phyloP scores from a whole-genome alignment of 2,888 invertebrate genomes.

The Hypomecis atomaria region DNA sequence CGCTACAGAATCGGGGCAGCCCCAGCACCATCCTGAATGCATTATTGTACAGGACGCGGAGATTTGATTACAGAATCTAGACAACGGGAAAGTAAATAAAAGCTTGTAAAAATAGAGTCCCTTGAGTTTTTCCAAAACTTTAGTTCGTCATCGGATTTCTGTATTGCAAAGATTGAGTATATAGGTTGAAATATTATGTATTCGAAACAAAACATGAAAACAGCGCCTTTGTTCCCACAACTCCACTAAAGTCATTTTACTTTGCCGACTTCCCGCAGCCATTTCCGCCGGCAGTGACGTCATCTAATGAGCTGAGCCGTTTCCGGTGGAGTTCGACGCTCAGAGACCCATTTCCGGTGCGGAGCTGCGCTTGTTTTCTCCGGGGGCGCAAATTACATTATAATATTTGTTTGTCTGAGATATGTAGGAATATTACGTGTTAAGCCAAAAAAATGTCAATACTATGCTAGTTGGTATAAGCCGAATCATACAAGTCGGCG shows the following conservation, averaged over 20 bases:
- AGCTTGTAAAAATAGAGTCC: too few relatives aligned
- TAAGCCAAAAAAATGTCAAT: too few relatives aligned
- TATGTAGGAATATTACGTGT: not conserved
- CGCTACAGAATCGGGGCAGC: too few relatives aligned
- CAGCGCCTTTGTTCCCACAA: constrained; percentile 9
- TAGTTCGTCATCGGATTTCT: too few relatives aligned
- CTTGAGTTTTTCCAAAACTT: too few relatives aligned
- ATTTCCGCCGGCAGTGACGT: constrained; percentile 42
- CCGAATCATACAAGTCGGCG: too few relatives aligned
- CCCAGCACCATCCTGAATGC: too few relatives aligned
- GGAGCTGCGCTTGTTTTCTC: constrained; percentile 22
- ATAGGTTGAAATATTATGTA: not conserved
- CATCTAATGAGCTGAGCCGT: constrained; percentile 43
- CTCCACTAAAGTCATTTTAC: constrained; percentile 18
- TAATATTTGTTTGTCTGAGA: constrained; percentile 1
- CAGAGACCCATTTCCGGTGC: constrained; percentile 39
- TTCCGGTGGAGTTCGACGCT: constrained; percentile 36
- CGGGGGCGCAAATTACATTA: constrained; percentile 9
- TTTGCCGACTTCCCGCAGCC: constrained; percentile 31
- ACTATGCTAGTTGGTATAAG: too few relatives aligned
- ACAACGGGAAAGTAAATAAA: too few relatives aligned
- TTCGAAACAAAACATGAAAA: not conserved
- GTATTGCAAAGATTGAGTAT: too few relatives aligned
- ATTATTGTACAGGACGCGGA: too few relatives aligned
- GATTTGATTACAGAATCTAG: too few relatives aligned